Base-by-base conservation (phyloP, 1,140 invertebrate genomes). In the Meloidogyne exigua region DNA sequence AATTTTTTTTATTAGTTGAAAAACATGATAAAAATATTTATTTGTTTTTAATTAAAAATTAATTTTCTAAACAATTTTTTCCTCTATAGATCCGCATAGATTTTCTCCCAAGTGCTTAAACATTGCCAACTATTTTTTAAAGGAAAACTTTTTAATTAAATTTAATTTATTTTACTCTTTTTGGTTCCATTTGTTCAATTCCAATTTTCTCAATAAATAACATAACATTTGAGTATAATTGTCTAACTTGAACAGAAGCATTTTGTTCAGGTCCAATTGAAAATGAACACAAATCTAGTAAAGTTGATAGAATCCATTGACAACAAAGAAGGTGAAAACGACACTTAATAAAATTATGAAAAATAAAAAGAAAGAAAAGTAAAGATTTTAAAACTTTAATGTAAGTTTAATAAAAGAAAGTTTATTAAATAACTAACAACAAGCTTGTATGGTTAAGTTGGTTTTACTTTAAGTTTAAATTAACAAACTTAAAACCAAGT, bases 101-200 rank as follows among this genome's bases (percentile, higher is more conserved):
- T 57, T 64, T 32, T 73, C 65, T 36, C 57, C 72, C 72, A 73
- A 73, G 10, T 73, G 36, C 13, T 79, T 76, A 74, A 85, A 90
- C 98, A 96, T 90, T 28, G 69, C 21, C 21, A 82, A 32, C 63
- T 79, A 32, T 32, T 32, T 32, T n/a, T 32, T 69, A n/a, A 68
- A 68, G 9, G 70, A 42, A 18, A 25, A 23, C 32, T 15, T n/a
- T n/a, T 49, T 49, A 57, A 2, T 44, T n/a, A 57, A 57, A 3
- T 13, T 36, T 3, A 11, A 28, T 21, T 23, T 36, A 25, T 28
- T 21, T 44, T 73, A 62, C 42, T 4, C 28, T 62, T 62, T 23
- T 70, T 5, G 18, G 26, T 23, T 80, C 42, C 70, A 71, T 42
- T 72, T 42, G 44, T 62, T 68, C 49, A 18, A 42, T 18, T n/a